A percentile compares a stretch with the other conserved stretches of the same genome.
phyloP scores from a whole-genome alignment of 2,113 vertebrate species.

The Atlantisia rogersi region DNA sequence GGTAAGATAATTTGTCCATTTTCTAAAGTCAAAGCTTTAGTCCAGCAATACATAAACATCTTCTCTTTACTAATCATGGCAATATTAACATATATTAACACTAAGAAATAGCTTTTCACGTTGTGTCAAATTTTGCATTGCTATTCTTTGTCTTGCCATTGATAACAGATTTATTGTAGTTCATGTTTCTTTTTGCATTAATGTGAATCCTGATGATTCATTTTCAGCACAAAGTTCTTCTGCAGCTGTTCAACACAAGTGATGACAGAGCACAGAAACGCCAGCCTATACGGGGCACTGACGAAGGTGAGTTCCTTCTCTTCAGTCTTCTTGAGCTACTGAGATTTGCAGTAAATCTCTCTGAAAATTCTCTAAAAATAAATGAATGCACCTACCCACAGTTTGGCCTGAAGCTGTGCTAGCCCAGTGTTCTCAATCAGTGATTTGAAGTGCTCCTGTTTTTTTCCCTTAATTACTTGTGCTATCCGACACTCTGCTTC shows the following conservation, averaged over 20 bases:
- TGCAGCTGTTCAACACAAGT: conserved; percentile 90
- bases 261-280: conserved; percentile 92
- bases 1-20: conserved; percentile 70
- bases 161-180: neutral
- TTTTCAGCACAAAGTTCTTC: conserved; percentile 91
- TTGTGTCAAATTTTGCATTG: neutral
- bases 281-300: conserved; percentile 88
- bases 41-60: neutral
- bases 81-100: neutral
- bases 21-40: neutral
- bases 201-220: neutral
- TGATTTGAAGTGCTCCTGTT: neutral
- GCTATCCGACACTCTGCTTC: neutral
- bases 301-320: conserved; percentile 87
- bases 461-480: neutral
- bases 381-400: neutral
- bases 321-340: neutral
- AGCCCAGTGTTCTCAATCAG: neutral
- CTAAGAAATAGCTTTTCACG: neutral
- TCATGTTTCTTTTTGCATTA: neutral
- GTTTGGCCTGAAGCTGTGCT: neutral
- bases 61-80: neutral
- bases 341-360: neutral
- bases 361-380: neutral
- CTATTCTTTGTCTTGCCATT: neutral